Evolutionary conservation across 2,113 vertebrate species (phyloP).

Genomic region (Chaetura pelagica): DNA sequence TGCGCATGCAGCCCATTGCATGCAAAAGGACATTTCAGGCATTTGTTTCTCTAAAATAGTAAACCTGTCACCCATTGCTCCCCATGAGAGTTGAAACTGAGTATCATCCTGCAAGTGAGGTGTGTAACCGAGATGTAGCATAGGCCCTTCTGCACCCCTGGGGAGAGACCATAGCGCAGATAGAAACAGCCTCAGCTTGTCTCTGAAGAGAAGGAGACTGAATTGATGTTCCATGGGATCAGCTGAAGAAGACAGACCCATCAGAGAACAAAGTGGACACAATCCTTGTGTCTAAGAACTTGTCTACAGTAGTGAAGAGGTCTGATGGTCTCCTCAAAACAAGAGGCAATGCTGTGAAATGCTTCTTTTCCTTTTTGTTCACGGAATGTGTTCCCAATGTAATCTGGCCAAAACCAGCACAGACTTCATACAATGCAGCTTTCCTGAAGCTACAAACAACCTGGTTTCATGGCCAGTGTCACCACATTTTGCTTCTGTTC

Average conservation of each 20-base stretch:
- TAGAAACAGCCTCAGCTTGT: background rate
- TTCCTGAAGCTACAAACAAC: background rate
- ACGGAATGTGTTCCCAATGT: fast-evolving
- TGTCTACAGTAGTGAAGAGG: background rate
- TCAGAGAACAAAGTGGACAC: background rate
- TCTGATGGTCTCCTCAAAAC: background rate
- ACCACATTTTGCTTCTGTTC: background rate
- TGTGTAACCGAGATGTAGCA: fast-evolving
- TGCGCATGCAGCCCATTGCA: background rate
- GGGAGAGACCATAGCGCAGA: background rate
- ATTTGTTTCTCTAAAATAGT: background rate
- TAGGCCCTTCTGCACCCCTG: background rate
- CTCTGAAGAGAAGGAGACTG: background rate
- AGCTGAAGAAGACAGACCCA: background rate
- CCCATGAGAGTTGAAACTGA: background rate
- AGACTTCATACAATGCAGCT: background rate
- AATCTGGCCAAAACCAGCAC: background rate
- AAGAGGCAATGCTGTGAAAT: background rate
- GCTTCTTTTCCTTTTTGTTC: background rate
- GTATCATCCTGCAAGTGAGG: background rate
- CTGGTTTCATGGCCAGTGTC: fast-evolving
- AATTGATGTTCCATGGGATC: background rate
- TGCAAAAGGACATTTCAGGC: background rate
- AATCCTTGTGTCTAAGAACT: background rate
- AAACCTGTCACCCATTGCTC: background rate